Conservation (phyloP, 2,797 vertebrate genomes). For the Botia kubotai region DNA sequence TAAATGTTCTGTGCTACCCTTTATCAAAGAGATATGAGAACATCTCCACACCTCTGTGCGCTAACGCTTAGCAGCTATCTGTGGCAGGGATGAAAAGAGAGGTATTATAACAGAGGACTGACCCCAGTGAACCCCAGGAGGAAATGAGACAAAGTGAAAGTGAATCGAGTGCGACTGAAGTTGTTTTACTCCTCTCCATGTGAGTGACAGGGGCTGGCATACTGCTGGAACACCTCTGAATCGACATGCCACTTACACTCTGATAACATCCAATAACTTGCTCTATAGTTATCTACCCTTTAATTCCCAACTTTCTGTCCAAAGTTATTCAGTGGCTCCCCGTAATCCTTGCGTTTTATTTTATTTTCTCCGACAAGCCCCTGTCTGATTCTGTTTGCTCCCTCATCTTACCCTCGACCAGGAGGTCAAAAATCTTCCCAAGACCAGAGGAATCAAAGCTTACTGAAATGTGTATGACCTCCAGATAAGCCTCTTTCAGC, state of each 20-base stretch:
- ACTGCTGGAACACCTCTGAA: constrained; percentile 55
- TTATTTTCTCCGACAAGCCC: constrained; percentile 49
- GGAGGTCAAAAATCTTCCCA: constrained; percentile 58
- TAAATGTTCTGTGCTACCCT: constrained; percentile 25
- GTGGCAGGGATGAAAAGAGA: constrained; percentile 29
- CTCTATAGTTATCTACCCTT: constrained; percentile 66
- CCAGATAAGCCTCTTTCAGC: constrained; percentile 44
- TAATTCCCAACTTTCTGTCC: constrained; percentile 65
- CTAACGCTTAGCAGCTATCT: constrained; percentile 17
- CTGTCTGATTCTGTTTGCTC: constrained; percentile 59
- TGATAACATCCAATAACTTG: constrained; percentile 65
- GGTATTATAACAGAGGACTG: constrained; percentile 33
- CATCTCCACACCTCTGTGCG: constrained; percentile 18
- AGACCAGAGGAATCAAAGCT: constrained; percentile 55
- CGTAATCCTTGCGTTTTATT: constrained; percentile 63
- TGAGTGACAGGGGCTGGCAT: constrained; percentile 57
- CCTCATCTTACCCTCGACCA: constrained; percentile 47
- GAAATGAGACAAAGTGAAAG: constrained; percentile 47
- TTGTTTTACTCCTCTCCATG: constrained; percentile 19
- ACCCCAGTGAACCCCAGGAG: constrained; percentile 7
- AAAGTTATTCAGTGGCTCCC: constrained; percentile 58
- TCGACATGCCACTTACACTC: constrained; percentile 59
- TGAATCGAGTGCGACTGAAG: constrained; percentile 32
- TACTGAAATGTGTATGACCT: constrained; percentile 45
- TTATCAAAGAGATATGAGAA: constrained; percentile 31